Evolutionary conservation across 2,797 vertebrate species (phyloP).

Genomic region (Tragelaphus oryx): DNA sequence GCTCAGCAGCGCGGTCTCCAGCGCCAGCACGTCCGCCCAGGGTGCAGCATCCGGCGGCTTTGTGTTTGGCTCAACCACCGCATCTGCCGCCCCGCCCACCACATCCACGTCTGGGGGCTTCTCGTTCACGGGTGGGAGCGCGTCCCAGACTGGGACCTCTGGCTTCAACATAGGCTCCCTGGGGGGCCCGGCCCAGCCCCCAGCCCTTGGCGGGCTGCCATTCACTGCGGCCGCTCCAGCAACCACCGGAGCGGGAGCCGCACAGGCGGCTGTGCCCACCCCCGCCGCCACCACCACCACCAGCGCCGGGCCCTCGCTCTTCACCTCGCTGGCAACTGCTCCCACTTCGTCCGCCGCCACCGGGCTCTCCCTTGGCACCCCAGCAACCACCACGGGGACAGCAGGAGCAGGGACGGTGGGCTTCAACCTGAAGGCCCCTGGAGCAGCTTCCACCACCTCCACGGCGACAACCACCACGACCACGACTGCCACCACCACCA

Average conservation of each 20-base stretch:
- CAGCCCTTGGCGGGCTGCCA: neutral
- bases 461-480: constrained; percentile 37
- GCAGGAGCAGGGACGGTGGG: constrained; percentile 48
- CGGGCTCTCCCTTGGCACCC: constrained; percentile 44
- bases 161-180: constrained; percentile 40
- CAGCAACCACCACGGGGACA: constrained; percentile 59
- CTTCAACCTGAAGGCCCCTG: constrained; percentile 78
- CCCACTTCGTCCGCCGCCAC: neutral
- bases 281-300: neutral
- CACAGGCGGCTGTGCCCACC: constrained; percentile 64
- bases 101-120: constrained; percentile 62
- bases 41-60: constrained; percentile 76
- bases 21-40: constrained; percentile 69
- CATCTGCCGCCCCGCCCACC: constrained; percentile 41
- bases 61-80: constrained; percentile 68
- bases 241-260: constrained; percentile 38
- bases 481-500: constrained; percentile 30
- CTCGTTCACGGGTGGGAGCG: constrained; percentile 70
- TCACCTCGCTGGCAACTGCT: constrained; percentile 44
- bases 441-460: constrained; percentile 41
- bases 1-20: constrained; percentile 64
- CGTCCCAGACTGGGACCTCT: constrained; percentile 4
- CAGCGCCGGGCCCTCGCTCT: constrained; percentile 50
- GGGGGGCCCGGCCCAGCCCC: constrained; percentile 15
- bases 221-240: constrained; percentile 67